Evolutionary conservation across 2,113 vertebrate species (phyloP), one percentile per base, ranked within the genome.

Genomic region (Macquaria ambigua): DNA sequence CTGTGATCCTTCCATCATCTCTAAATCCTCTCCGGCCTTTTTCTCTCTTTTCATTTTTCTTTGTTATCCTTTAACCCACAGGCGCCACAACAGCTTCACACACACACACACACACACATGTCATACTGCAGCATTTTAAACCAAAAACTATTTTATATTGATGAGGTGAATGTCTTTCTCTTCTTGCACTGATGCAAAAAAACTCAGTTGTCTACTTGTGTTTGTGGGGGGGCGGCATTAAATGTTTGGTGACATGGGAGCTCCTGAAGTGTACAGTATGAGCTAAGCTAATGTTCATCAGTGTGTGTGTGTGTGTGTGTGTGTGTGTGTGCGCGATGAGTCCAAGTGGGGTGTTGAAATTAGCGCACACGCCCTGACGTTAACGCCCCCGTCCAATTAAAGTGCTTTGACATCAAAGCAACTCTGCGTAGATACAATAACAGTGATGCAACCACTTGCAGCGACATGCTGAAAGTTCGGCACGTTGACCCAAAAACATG

Each of bases 11-110:
- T 79, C 79, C 88, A 61, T 79, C 88, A 7, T 68, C 70, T 52
- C 46, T n/a, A 46, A 73, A 85, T 70, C 68, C 63, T 46, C 69
- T 15, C 48, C 46, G 63, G 8, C 71, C 70, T 74, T 62, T 25
- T 56, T 53, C 53, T 62, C 16, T 75, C 66, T 76, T 79, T 79
- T 82, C 53, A 76, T 39, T 67, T 15, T 5, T 34, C 69, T 48
- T 76, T 74, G 23, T 71, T 25, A 18, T 77, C 46, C 72, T 69
- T 41, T 39, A 66, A 75, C 74, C 83, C 89, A 85, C 89, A 90
- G 85, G 68, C 85, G 79, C 89, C 85, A 85, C 72, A 46, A 67
- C 52, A 76, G 53, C 63, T 50, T 1, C 43, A 48, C 25, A 34
- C 73, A 64, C 59, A 64, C 76, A 62, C 52, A 41, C 39, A 20